These are phyloP conservation scores for Syngnathoides biaculeatus DNA, from an alignment of 2,113 vertebrate species.

Conservation along the genomic window DNA sequence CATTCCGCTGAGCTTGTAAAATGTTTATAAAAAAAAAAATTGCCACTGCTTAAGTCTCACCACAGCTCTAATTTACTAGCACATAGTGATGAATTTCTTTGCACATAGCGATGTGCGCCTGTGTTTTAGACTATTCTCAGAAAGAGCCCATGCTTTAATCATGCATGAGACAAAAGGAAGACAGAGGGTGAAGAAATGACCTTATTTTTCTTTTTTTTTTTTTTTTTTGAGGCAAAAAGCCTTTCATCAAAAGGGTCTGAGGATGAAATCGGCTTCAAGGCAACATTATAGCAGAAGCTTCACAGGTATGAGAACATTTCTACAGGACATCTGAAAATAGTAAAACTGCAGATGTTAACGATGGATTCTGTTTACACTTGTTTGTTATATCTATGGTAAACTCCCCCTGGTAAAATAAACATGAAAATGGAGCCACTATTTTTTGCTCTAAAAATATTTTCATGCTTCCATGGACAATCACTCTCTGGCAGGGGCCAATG, in stretches of 20 bases:
- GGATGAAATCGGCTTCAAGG: constrained; percentile 27
- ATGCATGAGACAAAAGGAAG: constrained; percentile 17
- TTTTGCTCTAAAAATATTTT: constrained; percentile 26
- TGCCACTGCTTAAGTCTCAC: constrained; percentile 25
- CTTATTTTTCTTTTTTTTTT: background rate
- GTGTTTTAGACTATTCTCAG: constrained; percentile 25
- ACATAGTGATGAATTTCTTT: background rate
- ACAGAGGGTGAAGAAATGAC: constrained; percentile 2
- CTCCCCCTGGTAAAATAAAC: constrained; percentile 42
- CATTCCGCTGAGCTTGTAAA: constrained; percentile 56
- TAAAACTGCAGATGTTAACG: constrained; percentile 51
- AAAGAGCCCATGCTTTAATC: constrained; percentile 25
- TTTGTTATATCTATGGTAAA: constrained; percentile 48
- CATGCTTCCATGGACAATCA: constrained; percentile 34
- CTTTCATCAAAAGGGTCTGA: constrained; percentile 25
- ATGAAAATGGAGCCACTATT: constrained; percentile 31
- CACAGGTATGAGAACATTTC: constrained; percentile 31
- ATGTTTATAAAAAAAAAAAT: background rate
- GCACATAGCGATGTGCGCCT: constrained; percentile 7
- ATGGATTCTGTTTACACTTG: constrained; percentile 49
- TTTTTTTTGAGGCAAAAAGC: constrained; percentile 12
- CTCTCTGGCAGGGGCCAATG: background rate
- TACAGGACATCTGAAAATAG: constrained; percentile 40
- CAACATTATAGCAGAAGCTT: constrained; percentile 22
- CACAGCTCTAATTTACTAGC: constrained; percentile 38